Percentiles rank a stretch among this genome's conserved stretches.
phyloP scores from a whole-genome alignment of 2,888 invertebrate genomes.

The Crocallis elinguaria region DNA sequence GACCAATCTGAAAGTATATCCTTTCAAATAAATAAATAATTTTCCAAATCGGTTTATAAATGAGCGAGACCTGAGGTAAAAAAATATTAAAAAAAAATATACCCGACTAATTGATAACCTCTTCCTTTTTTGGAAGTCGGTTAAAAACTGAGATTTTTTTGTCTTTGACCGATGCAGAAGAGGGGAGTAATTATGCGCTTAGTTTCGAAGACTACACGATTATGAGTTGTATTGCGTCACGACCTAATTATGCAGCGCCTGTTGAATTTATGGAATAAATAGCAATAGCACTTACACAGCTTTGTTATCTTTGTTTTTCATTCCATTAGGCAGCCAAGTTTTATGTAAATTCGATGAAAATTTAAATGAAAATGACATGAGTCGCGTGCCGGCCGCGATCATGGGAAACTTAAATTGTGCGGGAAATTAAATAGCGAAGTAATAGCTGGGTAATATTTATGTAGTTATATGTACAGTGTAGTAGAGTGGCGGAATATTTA shows the following conservation, averaged over 20 bases:
- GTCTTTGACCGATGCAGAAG: too few species aligned
- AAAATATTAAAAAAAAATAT: too few species aligned
- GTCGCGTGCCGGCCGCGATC: conserved; percentile 28
- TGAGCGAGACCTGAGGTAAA: too few species aligned
- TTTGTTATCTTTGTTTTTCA: conserved; percentile 6
- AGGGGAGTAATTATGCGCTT: too few species aligned
- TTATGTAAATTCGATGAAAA: conserved; percentile 43
- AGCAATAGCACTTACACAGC: not conserved
- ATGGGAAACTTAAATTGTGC: conserved; percentile 46
- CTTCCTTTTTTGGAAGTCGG: too few species aligned
- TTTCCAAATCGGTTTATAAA: too few species aligned
- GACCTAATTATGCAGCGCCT: not conserved
- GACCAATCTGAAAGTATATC: too few species aligned
- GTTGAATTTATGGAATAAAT: conserved; percentile 4
- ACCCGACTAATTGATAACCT: too few species aligned
- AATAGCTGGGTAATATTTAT: not conserved
- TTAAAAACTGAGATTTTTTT: too few species aligned
- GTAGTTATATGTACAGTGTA: not conserved
- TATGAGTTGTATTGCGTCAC: too few species aligned
- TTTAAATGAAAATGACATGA: conserved; percentile 43
- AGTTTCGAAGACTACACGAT: too few species aligned
- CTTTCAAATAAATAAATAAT: too few species aligned
- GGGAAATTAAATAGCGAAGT: conserved; percentile 37
- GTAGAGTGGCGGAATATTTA: not conserved
- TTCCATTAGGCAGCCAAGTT: conserved; percentile 33